A percentile compares a stretch with the other conserved stretches of the same genome.
phyloP scores from a whole-genome alignment of 2,797 vertebrate genomes.

The Hoplostethus mediterraneus region DNA sequence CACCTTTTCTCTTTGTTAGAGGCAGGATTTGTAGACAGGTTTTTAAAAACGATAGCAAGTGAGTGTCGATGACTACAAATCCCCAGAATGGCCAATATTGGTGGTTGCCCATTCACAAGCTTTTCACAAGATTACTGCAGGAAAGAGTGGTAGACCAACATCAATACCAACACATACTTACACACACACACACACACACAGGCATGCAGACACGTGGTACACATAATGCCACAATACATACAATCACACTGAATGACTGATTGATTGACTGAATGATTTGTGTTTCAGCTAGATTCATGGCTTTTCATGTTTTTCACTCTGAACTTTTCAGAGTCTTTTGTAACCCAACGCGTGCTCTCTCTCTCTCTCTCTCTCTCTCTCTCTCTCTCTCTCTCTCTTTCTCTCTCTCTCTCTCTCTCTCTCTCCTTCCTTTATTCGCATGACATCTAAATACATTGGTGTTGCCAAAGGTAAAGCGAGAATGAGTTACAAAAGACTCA shows the following conservation, averaged over 20 bases:
- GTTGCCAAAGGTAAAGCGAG: no score
- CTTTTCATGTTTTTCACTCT: no score
- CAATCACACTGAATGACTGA: no score
- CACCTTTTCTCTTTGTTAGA: no score
- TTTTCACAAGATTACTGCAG: not conserved
- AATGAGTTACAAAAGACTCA: no score
- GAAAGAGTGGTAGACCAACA: not conserved
- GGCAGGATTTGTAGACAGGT: no score
- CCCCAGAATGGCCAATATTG: no score
- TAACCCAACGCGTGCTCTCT: not conserved
- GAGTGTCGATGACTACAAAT: no score
- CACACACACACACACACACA: slow-evolving; percentile 5
- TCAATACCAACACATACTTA: not conserved
- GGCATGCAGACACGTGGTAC: not conserved
- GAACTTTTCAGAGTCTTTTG: not conserved
- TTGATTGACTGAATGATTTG: no score
- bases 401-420: not conserved
- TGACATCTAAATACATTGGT: not conserved
- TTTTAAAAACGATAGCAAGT: no score
- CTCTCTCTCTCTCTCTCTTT: not conserved
- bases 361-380: not conserved
- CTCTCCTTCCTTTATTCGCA: not conserved
- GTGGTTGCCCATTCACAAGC: no score
- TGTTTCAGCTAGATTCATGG: no score
- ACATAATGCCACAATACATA: not conserved